phyloP scores from a whole-genome alignment of 2,888 invertebrate genomes.

The Augiades crinisus region DNA sequence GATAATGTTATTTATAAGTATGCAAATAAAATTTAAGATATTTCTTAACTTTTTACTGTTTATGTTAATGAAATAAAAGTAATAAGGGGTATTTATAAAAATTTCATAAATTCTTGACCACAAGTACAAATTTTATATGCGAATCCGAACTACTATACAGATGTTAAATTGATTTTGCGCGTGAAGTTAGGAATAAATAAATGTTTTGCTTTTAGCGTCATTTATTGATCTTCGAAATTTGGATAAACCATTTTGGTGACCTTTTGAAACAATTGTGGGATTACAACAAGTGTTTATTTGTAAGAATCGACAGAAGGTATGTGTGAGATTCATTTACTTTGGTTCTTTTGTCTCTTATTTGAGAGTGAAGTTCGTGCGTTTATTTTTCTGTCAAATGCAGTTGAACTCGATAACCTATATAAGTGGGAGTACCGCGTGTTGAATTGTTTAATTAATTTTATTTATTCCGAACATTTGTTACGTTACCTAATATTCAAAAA shows the following conservation, averaged over 20 bases:
- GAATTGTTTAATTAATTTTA: not conserved
- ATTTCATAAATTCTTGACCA: not conserved
- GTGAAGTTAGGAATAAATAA: conserved; percentile 11
- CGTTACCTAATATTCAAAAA: conserved; percentile 46
- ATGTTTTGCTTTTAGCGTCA: not conserved
- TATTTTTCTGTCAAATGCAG: not conserved
- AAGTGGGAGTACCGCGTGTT: conserved; percentile 15
- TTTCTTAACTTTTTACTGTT: too few relatives aligned
- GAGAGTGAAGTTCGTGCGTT: conserved; percentile 13
- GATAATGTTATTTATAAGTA: too few relatives aligned
- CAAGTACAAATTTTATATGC: not conserved
- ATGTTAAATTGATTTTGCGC: not conserved
- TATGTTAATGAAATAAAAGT: too few relatives aligned
- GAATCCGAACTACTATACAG: not conserved
- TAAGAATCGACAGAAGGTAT: not conserved
- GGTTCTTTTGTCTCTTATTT: not conserved
- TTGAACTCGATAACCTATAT: conserved; percentile 6
- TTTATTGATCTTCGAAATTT: not conserved
- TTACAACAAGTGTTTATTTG: not conserved
- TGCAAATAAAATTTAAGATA: too few relatives aligned
- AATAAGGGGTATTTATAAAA: not conserved
- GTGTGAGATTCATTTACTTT: not conserved
- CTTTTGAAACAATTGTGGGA: not conserved
- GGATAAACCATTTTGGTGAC: not conserved
- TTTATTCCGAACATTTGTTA: conserved; percentile 1